These are phyloP conservation scores for Halcyon badia DNA, from an alignment of 2,797 vertebrate species.

Conservation along the genomic window DNA sequence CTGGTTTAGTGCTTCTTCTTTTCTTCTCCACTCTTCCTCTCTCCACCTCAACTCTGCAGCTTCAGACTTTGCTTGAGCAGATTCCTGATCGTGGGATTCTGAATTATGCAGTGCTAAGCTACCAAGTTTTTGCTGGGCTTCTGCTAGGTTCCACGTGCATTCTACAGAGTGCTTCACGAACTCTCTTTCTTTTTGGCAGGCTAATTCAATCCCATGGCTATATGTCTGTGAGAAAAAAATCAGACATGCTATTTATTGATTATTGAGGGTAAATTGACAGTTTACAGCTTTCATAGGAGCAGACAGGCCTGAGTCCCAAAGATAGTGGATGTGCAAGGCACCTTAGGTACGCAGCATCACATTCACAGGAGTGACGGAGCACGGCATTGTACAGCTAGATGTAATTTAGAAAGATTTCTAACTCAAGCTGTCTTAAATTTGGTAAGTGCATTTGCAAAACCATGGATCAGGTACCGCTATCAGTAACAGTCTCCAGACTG, in stretches of 20 bases:
- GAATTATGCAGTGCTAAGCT: constrained; percentile 94
- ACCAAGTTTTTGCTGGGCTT: constrained; percentile 93
- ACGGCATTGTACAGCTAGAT: neutral
- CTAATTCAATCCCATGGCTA: constrained; percentile 85
- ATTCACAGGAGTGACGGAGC: neutral
- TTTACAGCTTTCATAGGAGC: neutral
- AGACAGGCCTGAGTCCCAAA: neutral
- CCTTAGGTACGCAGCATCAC: neutral
- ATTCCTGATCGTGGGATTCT: constrained; percentile 93
- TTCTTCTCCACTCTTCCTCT: constrained; percentile 94
- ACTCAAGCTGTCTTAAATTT: neutral
- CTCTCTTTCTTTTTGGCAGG: constrained; percentile 91
- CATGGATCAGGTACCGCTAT: neutral
- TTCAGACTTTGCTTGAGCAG: constrained; percentile 86
- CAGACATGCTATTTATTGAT: constrained; percentile 36
- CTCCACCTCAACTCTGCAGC: constrained; percentile 88
- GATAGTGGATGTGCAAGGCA: neutral
- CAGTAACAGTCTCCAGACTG: neutral
- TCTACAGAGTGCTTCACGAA: constrained; percentile 91
- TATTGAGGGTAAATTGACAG: neutral
- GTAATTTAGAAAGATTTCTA: neutral
- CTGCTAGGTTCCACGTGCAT: constrained; percentile 94
- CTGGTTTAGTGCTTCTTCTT: constrained; percentile 91
- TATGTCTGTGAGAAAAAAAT: constrained; percentile 72
- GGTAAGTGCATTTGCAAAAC: neutral